These are phyloP conservation scores for Meteorus cinctellus DNA, from an alignment of 2,888 invertebrate species.

Conservation along the genomic window DNA sequence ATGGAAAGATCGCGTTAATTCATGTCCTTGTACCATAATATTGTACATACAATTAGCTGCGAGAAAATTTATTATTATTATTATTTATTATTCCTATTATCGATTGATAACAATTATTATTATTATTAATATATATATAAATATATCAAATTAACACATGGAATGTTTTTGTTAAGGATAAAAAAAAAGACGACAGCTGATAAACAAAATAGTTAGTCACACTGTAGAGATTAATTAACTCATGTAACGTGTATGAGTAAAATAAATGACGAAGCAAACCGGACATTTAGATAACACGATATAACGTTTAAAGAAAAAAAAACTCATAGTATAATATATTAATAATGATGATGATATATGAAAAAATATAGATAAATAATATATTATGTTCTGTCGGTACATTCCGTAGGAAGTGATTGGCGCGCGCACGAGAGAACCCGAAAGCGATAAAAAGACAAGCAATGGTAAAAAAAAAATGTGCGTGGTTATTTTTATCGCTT, in stretches of 20 bases:
- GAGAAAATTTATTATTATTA: slow-evolving; percentile 58
- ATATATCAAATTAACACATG: slow-evolving; percentile 53
- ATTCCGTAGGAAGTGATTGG: slow-evolving; percentile 6
- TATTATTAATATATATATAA: slow-evolving; percentile 46
- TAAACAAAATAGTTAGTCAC: slow-evolving; percentile 50
- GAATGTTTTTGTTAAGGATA: slow-evolving; percentile 50
- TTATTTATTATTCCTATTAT: slow-evolving; percentile 54
- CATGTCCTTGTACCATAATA: slow-evolving; percentile 61
- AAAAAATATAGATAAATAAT: slow-evolving; percentile 47
- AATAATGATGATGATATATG: slow-evolving; percentile 55
- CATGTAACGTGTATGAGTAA: slow-evolving; percentile 30
- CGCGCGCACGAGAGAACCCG: neutral
- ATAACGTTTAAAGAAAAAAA: slow-evolving; percentile 54
- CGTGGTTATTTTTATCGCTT: slow-evolving; percentile 30
- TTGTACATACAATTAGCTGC: slow-evolving; percentile 68
- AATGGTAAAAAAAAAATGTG: neutral
- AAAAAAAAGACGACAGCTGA: slow-evolving; percentile 20
- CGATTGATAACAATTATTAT: slow-evolving; percentile 56
- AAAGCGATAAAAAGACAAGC: neutral
- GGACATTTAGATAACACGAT: slow-evolving; percentile 55
- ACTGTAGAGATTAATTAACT: slow-evolving; percentile 43
- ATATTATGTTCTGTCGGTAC: slow-evolving; percentile 48
- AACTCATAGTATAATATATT: slow-evolving; percentile 63
- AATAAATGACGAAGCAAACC: slow-evolving; percentile 48
- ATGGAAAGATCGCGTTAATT: slow-evolving; percentile 33